These are phyloP conservation scores for Phrynosoma blainvillii DNA, from an alignment of 2,113 vertebrate genomes.

Conservation along the genomic window DNA sequence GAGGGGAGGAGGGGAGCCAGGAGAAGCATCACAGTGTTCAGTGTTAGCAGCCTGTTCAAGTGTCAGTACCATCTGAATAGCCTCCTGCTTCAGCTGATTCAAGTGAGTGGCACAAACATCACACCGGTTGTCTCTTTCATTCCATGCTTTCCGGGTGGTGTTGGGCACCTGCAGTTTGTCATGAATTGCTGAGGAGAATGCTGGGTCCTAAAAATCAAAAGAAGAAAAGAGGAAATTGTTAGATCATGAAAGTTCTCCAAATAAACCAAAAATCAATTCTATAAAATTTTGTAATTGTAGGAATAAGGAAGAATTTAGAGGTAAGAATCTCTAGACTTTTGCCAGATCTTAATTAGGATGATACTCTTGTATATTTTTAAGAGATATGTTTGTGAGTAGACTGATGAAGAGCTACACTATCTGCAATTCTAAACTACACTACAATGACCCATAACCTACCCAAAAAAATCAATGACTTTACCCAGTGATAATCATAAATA, in stretches of 20 bases:
- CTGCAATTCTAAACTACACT: not conserved
- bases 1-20: conserved; percentile 83
- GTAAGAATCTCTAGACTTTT: not conserved
- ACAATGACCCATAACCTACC: not conserved
- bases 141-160: conserved; percentile 93
- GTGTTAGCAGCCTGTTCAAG: conserved; percentile 80
- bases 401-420: not conserved
- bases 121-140: conserved; percentile 93
- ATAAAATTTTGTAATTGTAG: not conserved
- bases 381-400: not conserved
- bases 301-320: not conserved
- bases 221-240: conserved; percentile 47
- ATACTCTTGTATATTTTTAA: not conserved
- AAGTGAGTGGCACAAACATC: conserved; percentile 94
- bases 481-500: not conserved
- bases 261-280: not conserved
- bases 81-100: conserved; percentile 96
- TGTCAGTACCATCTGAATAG: conserved; percentile 93
- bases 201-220: conserved; percentile 86
- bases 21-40: conserved; percentile 86
- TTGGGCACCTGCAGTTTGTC: conserved; percentile 96
- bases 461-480: not conserved
- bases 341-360: not conserved
- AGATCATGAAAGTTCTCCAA: conserved; percentile 25
- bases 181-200: conserved; percentile 91